These are phyloP conservation scores for Sitodiplosis mosellana DNA, from an alignment of 1,140 invertebrate genomes.

Conservation along the genomic window DNA sequence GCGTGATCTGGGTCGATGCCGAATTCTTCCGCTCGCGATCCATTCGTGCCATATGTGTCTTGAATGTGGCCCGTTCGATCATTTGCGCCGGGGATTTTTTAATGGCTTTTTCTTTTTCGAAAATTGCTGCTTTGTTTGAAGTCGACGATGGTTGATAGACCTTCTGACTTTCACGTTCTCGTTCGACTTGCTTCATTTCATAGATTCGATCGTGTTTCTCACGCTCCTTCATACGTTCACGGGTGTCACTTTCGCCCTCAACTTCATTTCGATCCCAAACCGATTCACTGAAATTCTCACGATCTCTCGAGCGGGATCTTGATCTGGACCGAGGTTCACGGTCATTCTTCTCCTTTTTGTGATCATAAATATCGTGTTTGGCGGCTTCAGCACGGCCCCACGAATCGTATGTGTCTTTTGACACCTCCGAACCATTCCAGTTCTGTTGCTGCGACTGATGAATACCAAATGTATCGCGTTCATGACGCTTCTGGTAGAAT, in stretches of 20 bases:
- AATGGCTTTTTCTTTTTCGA: slow-evolving; percentile 12
- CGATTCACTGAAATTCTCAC: slow-evolving; percentile 24
- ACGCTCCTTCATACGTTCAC: slow-evolving; percentile 22
- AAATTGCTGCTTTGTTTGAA: slow-evolving; percentile 15
- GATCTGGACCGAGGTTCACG: slow-evolving; percentile 14
- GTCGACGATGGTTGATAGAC: slow-evolving; percentile 25
- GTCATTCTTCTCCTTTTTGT: slow-evolving; percentile 15
- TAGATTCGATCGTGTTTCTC: slow-evolving; percentile 22
- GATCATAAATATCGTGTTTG: slow-evolving; percentile 10
- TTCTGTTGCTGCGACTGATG: slow-evolving; percentile 34
- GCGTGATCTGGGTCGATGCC: slow-evolving; percentile 49
- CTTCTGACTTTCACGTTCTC: slow-evolving; percentile 23
- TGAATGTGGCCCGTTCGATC: slow-evolving; percentile 36
- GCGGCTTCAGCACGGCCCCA: slow-evolving; percentile 12
- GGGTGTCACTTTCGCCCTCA: slow-evolving; percentile 21
- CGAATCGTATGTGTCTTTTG: slow-evolving; percentile 11
- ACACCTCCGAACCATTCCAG: slow-evolving; percentile 9
- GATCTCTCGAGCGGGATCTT: slow-evolving; percentile 19
- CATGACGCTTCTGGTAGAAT: slow-evolving; percentile 48
- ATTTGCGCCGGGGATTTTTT: slow-evolving; percentile 1
- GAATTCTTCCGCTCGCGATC: slow-evolving; percentile 51
- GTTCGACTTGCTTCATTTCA: slow-evolving; percentile 22
- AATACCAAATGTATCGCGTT: slow-evolving; percentile 43
- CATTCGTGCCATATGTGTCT: slow-evolving; percentile 40
- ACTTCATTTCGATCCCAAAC: slow-evolving; percentile 24